Evolutionary conservation across 2,888 invertebrate species (phyloP), one percentile per base, ranked within the genome.

Genomic region (Apodemia hepburni): DNA sequence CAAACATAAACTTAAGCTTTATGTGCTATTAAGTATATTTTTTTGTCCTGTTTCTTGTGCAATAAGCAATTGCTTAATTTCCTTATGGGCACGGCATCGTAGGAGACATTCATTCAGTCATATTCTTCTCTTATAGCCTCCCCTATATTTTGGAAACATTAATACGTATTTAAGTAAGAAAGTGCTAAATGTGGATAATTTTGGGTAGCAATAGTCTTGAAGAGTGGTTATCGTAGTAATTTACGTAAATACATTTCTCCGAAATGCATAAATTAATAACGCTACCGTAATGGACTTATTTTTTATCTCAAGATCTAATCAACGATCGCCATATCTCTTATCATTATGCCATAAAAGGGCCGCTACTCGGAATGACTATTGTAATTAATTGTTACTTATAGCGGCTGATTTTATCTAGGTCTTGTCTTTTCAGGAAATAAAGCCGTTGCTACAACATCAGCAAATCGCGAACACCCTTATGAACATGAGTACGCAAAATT

Each of bases 401-500:
- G 63, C 47, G 58, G 33, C 59, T 35, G 38, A 63, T 27, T 59
- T 38, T 59, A 59, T 38, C 17, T 45, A 45, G 47, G 18, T 64
- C 64, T 63, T 49, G 59, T 54, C 35, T 60, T 69, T 68, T 22
- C 79, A 91, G 90, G 83, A 57, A 85, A 77, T 70, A 87, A 89
- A 71, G 73, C 74, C 42, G 77, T 73, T 45, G 80, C 79, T 15
- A 74, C 78, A 17, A 77, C 87, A 17, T 85, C 90, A 0, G 81
- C 87, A 2, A 87, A 83, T 65, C 78, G 88, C 60, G 93, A 95
- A 60, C 94, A 94, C 74, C 93, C 94, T 1, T 95, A 95, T 77
- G 96, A 96, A 80, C 95, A 96, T 79, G 95, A 95, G 0, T 96
- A 96, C 75, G 95, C 95, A 3, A 95, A 95, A 80, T 91, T 96